Percentiles rank a stretch among this genome's conserved stretches.
These are phyloP conservation scores for Pampusana beccarii DNA, from an alignment of 2,113 vertebrate species.

Conservation along the genomic window DNA sequence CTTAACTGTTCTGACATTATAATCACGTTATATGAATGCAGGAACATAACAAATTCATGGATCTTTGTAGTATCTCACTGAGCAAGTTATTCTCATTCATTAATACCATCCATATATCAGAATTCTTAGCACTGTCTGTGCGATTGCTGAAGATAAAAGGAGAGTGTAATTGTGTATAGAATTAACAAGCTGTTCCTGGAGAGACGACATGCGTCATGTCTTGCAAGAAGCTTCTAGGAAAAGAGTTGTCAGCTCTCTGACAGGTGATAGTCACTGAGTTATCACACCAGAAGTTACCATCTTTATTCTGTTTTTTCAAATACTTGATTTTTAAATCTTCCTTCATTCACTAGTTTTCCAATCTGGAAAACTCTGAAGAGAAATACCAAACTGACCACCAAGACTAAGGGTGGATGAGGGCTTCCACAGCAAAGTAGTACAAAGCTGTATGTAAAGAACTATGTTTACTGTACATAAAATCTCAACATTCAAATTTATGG, in stretches of 20 bases:
- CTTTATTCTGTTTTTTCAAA: not conserved
- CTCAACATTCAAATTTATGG: not conserved
- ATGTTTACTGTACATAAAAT: not conserved
- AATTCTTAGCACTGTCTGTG: not conserved
- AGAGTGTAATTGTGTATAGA: not conserved
- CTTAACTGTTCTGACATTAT: not conserved
- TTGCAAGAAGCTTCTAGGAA: not conserved
- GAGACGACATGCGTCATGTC: not conserved
- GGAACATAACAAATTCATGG: not conserved
- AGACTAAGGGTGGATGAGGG: not conserved
- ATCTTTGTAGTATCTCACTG: not conserved
- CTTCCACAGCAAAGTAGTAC: not conserved
- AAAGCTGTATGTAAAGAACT: not conserved
- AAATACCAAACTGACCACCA: not conserved
- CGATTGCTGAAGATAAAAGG: not conserved
- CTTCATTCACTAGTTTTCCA: not conserved
- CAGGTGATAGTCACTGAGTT: not conserved
- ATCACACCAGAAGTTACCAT: not conserved
- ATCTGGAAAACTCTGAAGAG: not conserved
- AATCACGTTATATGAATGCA: not conserved
- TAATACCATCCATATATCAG: not conserved
- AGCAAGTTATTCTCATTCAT: not conserved
- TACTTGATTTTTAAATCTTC: not conserved
- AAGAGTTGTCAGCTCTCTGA: not conserved
- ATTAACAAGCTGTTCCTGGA: not conserved